Percentiles rank a stretch among this genome's conserved stretches.
Conservation (phyloP, 2,797 vertebrate species). For the Helostoma temminkii region DNA sequence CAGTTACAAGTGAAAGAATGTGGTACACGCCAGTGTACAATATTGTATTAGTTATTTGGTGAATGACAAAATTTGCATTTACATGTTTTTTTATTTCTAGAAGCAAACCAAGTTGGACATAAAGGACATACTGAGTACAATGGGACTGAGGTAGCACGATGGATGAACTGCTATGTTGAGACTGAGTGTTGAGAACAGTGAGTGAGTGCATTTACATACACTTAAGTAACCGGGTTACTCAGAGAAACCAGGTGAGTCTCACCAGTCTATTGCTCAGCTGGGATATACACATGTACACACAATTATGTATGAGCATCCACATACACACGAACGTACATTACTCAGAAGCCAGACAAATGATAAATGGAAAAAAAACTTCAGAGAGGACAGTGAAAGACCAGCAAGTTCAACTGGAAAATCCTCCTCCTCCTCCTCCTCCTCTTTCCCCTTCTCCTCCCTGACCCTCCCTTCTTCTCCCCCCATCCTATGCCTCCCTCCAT, state of each 20-base stretch:
- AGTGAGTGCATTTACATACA: too few relatives aligned
- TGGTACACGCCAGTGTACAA: background rate
- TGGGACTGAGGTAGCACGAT: background rate
- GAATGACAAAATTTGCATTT: background rate
- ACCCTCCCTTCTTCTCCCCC: slow-evolving; percentile 22
- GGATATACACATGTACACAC: slow-evolving; percentile 31
- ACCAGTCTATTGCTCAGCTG: slow-evolving; percentile 36
- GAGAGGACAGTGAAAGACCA: slow-evolving; percentile 78
- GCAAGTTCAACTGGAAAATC: slow-evolving; percentile 85
- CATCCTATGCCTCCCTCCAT: slow-evolving; percentile 61
- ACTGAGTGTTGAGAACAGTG: too few relatives aligned
- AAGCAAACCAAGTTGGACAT: background rate
- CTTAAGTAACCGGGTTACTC: too few relatives aligned
- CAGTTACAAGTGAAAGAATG: background rate
- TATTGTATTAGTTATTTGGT: background rate
- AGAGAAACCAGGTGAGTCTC: too few relatives aligned
- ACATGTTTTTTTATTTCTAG: too few relatives aligned
- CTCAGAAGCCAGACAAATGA: slow-evolving; percentile 81
- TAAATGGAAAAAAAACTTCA: slow-evolving; percentile 69
- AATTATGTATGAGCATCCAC: too few relatives aligned
- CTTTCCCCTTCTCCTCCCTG: slow-evolving; percentile 10
- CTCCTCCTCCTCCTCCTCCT: slow-evolving; percentile 20
- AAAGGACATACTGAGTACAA: background rate
- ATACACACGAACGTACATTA: too few relatives aligned
- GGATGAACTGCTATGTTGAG: background rate